Base-by-base conservation (phyloP, 2,113 vertebrate genomes). In the Dasyornis broadbenti region DNA sequence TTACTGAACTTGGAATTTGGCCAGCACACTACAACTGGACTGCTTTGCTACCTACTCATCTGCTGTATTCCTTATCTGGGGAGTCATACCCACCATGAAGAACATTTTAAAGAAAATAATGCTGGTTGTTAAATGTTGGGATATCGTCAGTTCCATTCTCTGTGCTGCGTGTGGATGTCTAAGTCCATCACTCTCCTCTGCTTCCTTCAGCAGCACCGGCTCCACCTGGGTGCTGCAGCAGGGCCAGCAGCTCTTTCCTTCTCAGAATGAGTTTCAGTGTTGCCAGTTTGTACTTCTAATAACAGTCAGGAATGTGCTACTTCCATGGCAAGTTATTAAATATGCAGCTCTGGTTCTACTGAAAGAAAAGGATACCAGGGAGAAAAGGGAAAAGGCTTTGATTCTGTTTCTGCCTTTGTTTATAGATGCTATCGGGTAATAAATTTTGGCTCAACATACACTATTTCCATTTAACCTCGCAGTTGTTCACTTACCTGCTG, bases 1-100 rank as follows among this genome's bases (percentile, higher is more conserved):
- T 92, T 91, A 91, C 52, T 81, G 44, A 42, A 61, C 78, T 10
- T 82, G 84, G 89, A 95, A 72, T 72, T 73, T 42, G 61, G 73
- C 81, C 94, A 91, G 82, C 56, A 44, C 28, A 6, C 21, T 33
- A 42, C 23, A 52, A 39, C 21, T 49, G 26, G 44, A 60, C 60
- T 86, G 37, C 63, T 80, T 71, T 44, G 35, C 83, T 78, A 45
- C 86, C 60, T 79, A 10, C 70, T 76, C 57, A 45, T 57, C 70
- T 87, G 56, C 91, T 65, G 53, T 40, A 8, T 66, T 77, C 47
- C 73, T 60, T 16, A 22, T 82, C 17, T 65, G 60, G 52, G 71
- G 85, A 68, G 33, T 40, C 40, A 47, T 7, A 30, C 4, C 50
- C 73, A 76, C n/a, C 1, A 5, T 22, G 81, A 84, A 84, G 77